Evolutionary conservation across 1,140 invertebrate genomes (phyloP).

Genomic region (Penaeus indicus): DNA sequence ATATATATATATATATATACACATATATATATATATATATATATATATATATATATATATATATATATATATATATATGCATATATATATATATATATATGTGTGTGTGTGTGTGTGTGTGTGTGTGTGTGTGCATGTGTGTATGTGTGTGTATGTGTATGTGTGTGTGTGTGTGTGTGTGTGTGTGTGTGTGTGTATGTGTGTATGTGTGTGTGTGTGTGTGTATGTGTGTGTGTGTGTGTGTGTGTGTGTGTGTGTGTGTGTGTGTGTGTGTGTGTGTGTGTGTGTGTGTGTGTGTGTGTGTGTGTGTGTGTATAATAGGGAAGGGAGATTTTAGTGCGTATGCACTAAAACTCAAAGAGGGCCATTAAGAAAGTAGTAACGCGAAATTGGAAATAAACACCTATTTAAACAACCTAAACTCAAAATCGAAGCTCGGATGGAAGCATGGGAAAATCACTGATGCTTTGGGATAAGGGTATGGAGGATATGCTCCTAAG

Average conservation of each 20-base stretch:
- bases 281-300: too few species aligned
- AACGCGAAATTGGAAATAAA: too few species aligned
- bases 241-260: too few species aligned
- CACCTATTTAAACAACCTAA: too few species aligned
- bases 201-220: conserved; percentile 30
- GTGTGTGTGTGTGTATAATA: neutral
- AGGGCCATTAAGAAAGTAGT: too few species aligned
- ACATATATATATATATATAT: conserved; percentile 19
- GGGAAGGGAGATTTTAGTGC: too few species aligned
- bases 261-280: neutral
- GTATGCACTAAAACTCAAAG: too few species aligned
- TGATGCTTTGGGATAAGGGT: too few species aligned
- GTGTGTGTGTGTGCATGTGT: neutral
- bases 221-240: too few species aligned
- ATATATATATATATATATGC: conserved; percentile 15
- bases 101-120: neutral
- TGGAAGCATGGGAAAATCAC: too few species aligned
- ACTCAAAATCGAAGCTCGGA: too few species aligned
- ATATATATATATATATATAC: conserved; percentile 6
- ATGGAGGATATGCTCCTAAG: too few species aligned
- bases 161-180: neutral
- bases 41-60: conserved; percentile 26
- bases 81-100: conserved; percentile 18
- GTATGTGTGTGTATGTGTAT: neutral
- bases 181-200: neutral